Evolutionary conservation across 1,140 invertebrate genomes (phyloP).

Genomic region (Drosophila orosa): DNA sequence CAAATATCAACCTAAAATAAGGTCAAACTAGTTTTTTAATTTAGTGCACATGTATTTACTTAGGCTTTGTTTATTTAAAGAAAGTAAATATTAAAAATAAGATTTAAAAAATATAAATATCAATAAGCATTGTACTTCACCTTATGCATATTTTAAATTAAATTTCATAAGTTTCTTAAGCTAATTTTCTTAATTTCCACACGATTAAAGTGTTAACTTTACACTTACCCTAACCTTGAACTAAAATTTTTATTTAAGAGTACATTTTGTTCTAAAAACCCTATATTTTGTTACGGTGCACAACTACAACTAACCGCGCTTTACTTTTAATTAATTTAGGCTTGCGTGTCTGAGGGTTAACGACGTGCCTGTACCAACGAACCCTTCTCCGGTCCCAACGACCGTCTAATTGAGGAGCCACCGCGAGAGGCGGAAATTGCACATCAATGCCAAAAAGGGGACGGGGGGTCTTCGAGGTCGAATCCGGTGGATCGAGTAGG

Average conservation of each 20-base stretch:
- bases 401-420: constrained; percentile 30
- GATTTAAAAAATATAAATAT: neutral
- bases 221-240: too few species aligned
- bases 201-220: too few species aligned
- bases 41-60: neutral
- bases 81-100: neutral
- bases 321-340: constrained; percentile 35
- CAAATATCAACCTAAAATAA: neutral
- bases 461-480: neutral
- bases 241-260: neutral
- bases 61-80: neutral
- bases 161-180: neutral
- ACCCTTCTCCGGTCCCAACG: constrained; percentile 11
- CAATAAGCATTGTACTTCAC: neutral
- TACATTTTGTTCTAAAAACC: neutral
- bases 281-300: neutral
- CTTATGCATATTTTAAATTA: too few species aligned
- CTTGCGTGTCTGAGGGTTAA: constrained; percentile 28
- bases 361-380: constrained; percentile 4
- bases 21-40: neutral
- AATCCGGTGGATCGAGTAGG: neutral
- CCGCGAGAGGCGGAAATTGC: constrained; percentile 37
- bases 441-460: constrained; percentile 26
- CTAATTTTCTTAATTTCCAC: neutral
- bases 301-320: constrained; percentile 7